These are phyloP conservation scores for Cosmopolites sordidus DNA, from an alignment of 2,888 invertebrate species.

Conservation along the genomic window DNA sequence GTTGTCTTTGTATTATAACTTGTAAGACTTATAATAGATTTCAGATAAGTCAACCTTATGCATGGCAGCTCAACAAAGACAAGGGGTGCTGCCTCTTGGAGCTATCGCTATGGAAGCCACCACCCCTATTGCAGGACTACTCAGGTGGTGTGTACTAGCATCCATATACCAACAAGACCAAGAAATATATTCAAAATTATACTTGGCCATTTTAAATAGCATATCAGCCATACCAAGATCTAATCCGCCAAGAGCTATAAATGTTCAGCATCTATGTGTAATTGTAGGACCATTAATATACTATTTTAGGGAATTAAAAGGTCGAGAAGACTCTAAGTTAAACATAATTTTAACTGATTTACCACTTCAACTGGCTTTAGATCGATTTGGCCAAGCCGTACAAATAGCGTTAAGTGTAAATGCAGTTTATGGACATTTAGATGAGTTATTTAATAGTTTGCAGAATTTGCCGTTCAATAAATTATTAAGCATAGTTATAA, in stretches of 20 bases:
- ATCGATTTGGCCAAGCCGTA: slow-evolving; percentile 77
- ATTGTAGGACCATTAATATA: slow-evolving; percentile 34
- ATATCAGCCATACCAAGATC: slow-evolving; percentile 54
- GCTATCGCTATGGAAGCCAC: slow-evolving; percentile 81
- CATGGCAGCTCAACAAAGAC: slow-evolving; percentile 62
- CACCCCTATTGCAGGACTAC: slow-evolving; percentile 72
- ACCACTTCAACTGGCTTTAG: slow-evolving; percentile 59
- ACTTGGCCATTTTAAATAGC: slow-evolving; percentile 63
- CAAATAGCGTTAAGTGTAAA: slow-evolving; percentile 76
- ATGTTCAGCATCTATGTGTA: slow-evolving; percentile 56
- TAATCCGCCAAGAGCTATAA: slow-evolving; percentile 59
- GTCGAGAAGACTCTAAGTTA: slow-evolving; percentile 29
- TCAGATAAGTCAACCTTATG: slow-evolving; percentile 63
- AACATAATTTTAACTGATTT: slow-evolving; percentile 33
- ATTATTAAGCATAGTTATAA: slow-evolving; percentile 61
- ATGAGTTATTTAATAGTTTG: slow-evolving; percentile 59
- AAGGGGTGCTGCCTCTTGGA: slow-evolving; percentile 67
- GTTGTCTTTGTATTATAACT: no score
- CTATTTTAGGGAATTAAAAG: slow-evolving; percentile 33
- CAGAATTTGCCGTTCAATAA: slow-evolving; percentile 62
- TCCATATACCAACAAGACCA: slow-evolving; percentile 53
- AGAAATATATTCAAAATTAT: slow-evolving; percentile 61
- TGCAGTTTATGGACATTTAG: slow-evolving; percentile 76
- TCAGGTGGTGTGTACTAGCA: slow-evolving; percentile 70
- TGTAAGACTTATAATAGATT: slow-evolving; percentile 54